Evolutionary conservation across 2,888 invertebrate genomes (phyloP), one percentile per base, ranked within the genome.

Genomic region (Creontiades dilutus): DNA sequence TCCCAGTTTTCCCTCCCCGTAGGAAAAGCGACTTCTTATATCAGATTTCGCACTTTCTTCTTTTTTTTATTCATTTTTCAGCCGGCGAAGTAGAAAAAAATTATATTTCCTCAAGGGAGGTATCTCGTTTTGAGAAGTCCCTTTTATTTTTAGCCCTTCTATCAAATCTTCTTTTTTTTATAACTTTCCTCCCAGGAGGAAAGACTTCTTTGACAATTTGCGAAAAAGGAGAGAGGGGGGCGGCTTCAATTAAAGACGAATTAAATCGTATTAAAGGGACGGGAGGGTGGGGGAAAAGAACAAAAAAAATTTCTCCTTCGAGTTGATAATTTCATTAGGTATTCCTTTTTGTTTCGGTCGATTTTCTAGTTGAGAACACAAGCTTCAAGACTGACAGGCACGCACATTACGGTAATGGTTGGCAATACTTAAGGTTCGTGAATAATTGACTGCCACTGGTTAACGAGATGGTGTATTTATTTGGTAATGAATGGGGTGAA

Each of bases 21-120:
- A 0, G 27, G 23, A 23, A 68, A 19, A 23, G 9, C 16, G 19
- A 23, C 23, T 68, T 68, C 13, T 68, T 23, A 68, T 68, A 68
- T 68, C 68, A 68, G 23, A 68, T 68, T 68, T 68, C 23, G 27
- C 68, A 68, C 68, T 68, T 68, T 68, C 23, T 68, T 23, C n/a
- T 23, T 19, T 37, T 37, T 37, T 7, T 37, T 37, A 2, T 37
- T 4, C 37, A 37, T n/a, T n/a, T n/a, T n/a, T n/a, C n/a, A n/a
- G n/a, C 19, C 19, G 9, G 27, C 19, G 68, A 19, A 68, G 68
- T 27, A 19, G 23, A 23, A 68, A 68, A 61, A 23, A 23, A 23
- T 68, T 68, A 23, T 68, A 68, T 68, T 68, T 68, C 68, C 68
- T 19, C 68, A 12, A 13, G 68, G 68, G 27, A 23, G 68, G 27